Conservation (phyloP, 2,113 vertebrate genomes). For the Neotoma lepida region DNA sequence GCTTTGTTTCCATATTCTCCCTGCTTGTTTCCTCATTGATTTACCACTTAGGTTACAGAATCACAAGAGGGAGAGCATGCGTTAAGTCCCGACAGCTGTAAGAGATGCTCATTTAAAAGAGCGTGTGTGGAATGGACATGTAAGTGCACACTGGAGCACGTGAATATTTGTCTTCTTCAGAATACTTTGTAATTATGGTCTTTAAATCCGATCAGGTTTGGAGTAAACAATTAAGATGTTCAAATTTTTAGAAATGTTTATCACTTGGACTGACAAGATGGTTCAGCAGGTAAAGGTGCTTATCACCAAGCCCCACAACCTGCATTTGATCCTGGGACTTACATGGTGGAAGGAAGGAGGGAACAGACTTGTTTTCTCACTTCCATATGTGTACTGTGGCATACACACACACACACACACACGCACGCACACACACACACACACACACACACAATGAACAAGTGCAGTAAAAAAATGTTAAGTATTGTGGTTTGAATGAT, state of each 20-base stretch:
- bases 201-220: not conserved
- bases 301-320: no score
- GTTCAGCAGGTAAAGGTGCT: not conserved
- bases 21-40: not conserved
- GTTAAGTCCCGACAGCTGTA: not conserved
- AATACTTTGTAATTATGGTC: not conserved
- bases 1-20: not conserved
- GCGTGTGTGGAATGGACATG: not conserved
- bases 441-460: not conserved
- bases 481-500: not conserved
- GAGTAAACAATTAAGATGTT: not conserved
- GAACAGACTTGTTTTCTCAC: not conserved
- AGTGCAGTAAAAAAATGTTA: not conserved
- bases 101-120: not conserved
- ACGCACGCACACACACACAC: fast-evolving
- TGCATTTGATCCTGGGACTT: not conserved
- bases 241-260: not conserved
- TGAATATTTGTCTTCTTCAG: not conserved
- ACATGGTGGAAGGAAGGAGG: not conserved
- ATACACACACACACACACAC: not conserved
- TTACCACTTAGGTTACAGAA: not conserved
- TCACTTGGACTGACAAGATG: not conserved
- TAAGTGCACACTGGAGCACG: not conserved
- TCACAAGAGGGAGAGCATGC: not conserved
- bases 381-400: not conserved